Evolutionary conservation across 1,140 invertebrate genomes (phyloP).

Genomic region (Alviniconcha marisindica): DNA sequence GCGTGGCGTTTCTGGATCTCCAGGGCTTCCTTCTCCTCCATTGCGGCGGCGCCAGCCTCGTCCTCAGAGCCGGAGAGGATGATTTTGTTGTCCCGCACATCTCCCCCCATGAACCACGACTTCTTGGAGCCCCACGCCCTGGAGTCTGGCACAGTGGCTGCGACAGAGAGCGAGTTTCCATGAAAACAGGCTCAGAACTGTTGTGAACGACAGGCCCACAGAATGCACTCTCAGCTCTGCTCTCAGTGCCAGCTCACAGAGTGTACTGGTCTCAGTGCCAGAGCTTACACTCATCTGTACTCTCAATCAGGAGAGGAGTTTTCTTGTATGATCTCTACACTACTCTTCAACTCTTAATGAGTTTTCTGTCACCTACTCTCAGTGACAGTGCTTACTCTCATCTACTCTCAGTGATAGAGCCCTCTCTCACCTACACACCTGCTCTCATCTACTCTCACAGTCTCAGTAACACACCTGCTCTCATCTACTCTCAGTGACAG

Average conservation of each 20-base stretch:
- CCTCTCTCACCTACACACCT: too few species aligned
- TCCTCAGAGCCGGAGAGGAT: constrained; percentile 75
- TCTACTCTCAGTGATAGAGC: too few species aligned
- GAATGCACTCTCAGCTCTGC: not conserved
- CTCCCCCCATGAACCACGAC: constrained; percentile 87
- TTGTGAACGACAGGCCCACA: not conserved
- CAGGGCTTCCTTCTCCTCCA: constrained; percentile 91
- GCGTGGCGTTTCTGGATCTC: constrained; percentile 87
- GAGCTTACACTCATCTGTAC: too few species aligned
- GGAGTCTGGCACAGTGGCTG: constrained; percentile 82
- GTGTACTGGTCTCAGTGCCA: not conserved
- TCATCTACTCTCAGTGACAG: too few species aligned
- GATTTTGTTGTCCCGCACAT: constrained; percentile 90
- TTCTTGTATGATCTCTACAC: too few species aligned
- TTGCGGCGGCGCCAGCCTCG: constrained; percentile 82
- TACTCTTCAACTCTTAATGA: too few species aligned
- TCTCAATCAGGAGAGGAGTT: too few species aligned
- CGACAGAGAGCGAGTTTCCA: constrained; percentile 25
- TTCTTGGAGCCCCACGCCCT: constrained; percentile 92
- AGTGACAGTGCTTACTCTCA: too few species aligned
- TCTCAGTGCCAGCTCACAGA: constrained; percentile 1
- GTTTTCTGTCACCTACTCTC: too few species aligned
- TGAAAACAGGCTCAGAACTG: not conserved
- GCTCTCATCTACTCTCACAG: too few species aligned
- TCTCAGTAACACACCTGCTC: too few species aligned